Percentiles rank a stretch among this genome's conserved stretches.
These are phyloP conservation scores for Diaperis boleti DNA, from an alignment of 2,888 invertebrate species.

Conservation along the genomic window DNA sequence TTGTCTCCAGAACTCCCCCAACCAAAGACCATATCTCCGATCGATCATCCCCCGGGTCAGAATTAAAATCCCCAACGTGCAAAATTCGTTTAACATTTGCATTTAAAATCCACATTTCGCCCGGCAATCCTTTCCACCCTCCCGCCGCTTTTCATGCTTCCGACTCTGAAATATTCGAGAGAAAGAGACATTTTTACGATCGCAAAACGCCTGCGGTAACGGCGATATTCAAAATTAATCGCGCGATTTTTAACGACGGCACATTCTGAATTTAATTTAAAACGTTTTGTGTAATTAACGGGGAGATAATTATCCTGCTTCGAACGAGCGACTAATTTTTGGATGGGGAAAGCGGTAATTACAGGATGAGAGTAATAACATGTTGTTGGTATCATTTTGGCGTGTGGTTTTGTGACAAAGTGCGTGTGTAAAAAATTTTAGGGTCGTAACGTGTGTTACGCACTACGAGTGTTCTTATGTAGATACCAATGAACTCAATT, in stretches of 20 bases:
- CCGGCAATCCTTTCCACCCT: neutral
- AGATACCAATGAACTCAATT: no score
- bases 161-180: slow-evolving; percentile 17
- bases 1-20: no score
- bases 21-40: slow-evolving; percentile 11
- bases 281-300: neutral
- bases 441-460: no score
- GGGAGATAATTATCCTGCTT: slow-evolving; percentile 1
- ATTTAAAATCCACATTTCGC: slow-evolving; percentile 33
- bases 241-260: neutral
- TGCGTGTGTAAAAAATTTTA: no score
- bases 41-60: slow-evolving; percentile 28
- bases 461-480: no score
- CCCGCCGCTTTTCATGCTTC: slow-evolving; percentile 9
- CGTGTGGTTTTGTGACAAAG: no score
- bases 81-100: slow-evolving; percentile 31
- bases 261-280: neutral
- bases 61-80: slow-evolving; percentile 36
- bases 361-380: no score
- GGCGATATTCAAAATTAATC: slow-evolving; percentile 21
- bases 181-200: slow-evolving; percentile 21
- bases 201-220: neutral
- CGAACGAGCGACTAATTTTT: slow-evolving; percentile 11
- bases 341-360: slow-evolving; percentile 1
- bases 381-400: no score